Conservation (phyloP, 1,140 invertebrate species). For the Pseudobourletiella spinata region DNA sequence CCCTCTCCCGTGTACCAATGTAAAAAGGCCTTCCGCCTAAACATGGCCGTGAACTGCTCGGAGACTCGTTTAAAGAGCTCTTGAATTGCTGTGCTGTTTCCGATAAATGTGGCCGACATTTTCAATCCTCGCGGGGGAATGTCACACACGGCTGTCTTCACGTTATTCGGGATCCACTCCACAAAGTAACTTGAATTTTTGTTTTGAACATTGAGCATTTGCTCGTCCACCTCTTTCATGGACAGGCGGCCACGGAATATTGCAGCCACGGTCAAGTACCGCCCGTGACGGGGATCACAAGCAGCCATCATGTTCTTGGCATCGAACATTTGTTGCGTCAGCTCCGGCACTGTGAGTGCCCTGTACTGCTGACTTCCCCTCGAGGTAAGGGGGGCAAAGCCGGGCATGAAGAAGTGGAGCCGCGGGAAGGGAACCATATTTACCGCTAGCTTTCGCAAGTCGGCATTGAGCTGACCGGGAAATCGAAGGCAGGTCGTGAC, state of each 20-base stretch:
- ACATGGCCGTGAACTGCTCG: conserved; percentile 72
- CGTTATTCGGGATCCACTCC: conserved; percentile 68
- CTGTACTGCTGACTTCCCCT: conserved; percentile 44
- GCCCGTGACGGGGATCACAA: too few relatives aligned
- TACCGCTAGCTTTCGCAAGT: conserved; percentile 88
- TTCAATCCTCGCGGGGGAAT: conserved; percentile 82
- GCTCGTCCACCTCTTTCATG: conserved; percentile 91
- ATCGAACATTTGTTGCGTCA: too few relatives aligned
- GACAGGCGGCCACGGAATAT: conserved; percentile 44
- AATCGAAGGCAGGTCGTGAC: conserved; percentile 61
- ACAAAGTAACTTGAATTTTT: conserved; percentile 61
- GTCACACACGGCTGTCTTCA: too few relatives aligned
- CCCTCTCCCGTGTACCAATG: too few relatives aligned
- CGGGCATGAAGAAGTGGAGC: conserved; percentile 73
- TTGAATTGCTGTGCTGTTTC: conserved; percentile 75
- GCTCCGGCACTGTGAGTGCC: conserved; percentile 48
- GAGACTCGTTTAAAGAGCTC: too few relatives aligned
- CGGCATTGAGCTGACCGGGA: too few relatives aligned
- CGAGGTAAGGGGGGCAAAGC: conserved; percentile 60
- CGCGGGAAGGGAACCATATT: conserved; percentile 62
- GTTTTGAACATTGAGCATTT: too few relatives aligned
- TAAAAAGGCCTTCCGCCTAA: conserved; percentile 64
- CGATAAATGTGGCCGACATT: too few relatives aligned
- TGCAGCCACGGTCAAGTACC: conserved; percentile 48
- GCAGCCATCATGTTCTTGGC: too few relatives aligned